These are phyloP conservation scores for Axis porcinus DNA, from an alignment of 2,113 vertebrate species.

Conservation along the genomic window DNA sequence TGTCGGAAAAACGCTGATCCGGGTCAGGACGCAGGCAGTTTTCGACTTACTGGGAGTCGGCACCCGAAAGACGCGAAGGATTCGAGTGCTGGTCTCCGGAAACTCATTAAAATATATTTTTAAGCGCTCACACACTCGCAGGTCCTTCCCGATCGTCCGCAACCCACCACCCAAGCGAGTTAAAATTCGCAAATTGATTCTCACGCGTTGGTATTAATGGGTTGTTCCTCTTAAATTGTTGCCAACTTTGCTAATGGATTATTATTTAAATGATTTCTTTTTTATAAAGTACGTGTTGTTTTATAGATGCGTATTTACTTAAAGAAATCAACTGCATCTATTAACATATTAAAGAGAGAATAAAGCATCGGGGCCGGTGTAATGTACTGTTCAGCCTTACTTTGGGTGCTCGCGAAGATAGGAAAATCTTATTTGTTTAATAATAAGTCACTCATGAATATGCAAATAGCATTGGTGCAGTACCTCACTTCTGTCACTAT, in stretches of 20 bases:
- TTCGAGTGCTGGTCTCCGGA: not conserved
- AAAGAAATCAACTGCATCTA: constrained; percentile 80
- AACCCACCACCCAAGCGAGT: constrained; percentile 63
- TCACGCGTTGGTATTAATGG: constrained; percentile 75
- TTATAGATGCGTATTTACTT: constrained; percentile 79
- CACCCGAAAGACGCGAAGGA: constrained; percentile 23
- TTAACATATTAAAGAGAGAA: constrained; percentile 84
- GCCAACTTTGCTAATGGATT: constrained; percentile 80
- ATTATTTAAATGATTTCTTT: constrained; percentile 80
- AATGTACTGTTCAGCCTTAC: constrained; percentile 83
- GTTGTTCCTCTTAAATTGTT: constrained; percentile 79
- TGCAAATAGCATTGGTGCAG: constrained; percentile 83
- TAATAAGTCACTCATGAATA: constrained; percentile 87
- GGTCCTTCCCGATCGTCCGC: constrained; percentile 16
- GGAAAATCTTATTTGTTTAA: constrained; percentile 88
- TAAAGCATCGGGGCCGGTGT: constrained; percentile 81
- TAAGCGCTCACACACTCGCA: not conserved
- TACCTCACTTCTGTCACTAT: constrained; percentile 86
- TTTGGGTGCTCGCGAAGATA: constrained; percentile 82
- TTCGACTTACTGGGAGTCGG: not conserved
- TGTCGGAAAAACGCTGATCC: not conserved
- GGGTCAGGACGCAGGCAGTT: not conserved
- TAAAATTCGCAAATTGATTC: constrained; percentile 79
- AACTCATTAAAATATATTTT: constrained; percentile 52
- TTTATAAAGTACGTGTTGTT: constrained; percentile 78